These are phyloP conservation scores for Oligia fasciuncula DNA, from an alignment of 2,888 invertebrate genomes.

Conservation along the genomic window DNA sequence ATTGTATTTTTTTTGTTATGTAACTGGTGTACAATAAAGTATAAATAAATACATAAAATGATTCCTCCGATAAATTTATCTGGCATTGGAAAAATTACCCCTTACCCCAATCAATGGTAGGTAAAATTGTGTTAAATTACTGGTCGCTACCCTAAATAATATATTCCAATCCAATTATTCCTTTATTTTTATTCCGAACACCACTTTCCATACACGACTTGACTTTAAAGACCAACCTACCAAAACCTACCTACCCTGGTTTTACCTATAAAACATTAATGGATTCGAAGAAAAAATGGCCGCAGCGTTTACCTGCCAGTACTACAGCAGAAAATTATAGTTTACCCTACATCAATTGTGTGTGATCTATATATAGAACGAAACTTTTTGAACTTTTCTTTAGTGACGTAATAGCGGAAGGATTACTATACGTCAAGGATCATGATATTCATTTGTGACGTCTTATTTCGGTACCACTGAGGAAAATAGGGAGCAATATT, in stretches of 20 bases:
- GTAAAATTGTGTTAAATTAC: background rate
- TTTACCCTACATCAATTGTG: constrained; percentile 13
- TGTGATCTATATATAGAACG: constrained; percentile 4
- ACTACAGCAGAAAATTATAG: constrained; percentile 17
- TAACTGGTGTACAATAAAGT: too few species aligned
- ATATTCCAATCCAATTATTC: background rate
- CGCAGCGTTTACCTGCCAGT: constrained; percentile 34
- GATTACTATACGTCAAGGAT: constrained; percentile 5
- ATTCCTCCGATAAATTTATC: background rate
- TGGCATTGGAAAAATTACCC: too few species aligned
- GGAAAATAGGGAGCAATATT: constrained; percentile 5
- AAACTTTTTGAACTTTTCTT: background rate
- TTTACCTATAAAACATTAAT: constrained; percentile 32
- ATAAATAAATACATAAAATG: background rate
- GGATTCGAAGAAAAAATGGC: constrained; percentile 49
- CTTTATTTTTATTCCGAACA: background rate
- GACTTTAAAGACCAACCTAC: constrained; percentile 11
- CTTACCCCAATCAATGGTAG: background rate
- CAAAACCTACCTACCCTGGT: too few species aligned
- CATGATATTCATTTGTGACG: constrained; percentile 15
- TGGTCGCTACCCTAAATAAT: background rate
- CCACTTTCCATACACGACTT: background rate
- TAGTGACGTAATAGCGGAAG: background rate
- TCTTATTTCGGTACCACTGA: background rate
- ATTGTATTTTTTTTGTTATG: too few species aligned